Conservation (phyloP, 2,797 vertebrate genomes). For the Argyrosomus regius region DNA sequence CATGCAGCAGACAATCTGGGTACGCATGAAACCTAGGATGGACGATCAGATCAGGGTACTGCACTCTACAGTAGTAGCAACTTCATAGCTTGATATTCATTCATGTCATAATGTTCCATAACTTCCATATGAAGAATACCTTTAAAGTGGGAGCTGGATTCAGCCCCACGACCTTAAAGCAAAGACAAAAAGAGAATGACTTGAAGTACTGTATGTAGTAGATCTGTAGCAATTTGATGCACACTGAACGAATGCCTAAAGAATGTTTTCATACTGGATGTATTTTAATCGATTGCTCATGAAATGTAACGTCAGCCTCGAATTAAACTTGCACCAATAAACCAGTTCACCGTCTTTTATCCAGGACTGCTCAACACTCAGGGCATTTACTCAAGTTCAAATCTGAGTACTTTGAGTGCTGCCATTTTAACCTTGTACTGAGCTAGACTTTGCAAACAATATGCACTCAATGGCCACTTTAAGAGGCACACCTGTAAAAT, state of each 20-base stretch:
- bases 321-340: constrained; percentile 75
- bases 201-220: constrained; percentile 67
- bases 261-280: constrained; percentile 79
- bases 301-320: constrained; percentile 70
- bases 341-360: background rate
- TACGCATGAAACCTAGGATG: constrained; percentile 68
- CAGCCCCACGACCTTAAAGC: constrained; percentile 61
- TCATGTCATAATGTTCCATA: constrained; percentile 52
- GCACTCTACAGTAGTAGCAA: constrained; percentile 59
- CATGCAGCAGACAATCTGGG: constrained; percentile 64
- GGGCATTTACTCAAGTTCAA: no score
- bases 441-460: background rate
- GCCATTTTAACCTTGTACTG: no score
- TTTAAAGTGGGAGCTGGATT: constrained; percentile 73
- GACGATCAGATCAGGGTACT: constrained; percentile 59
- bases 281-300: constrained; percentile 77
- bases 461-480: background rate
- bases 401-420: no score
- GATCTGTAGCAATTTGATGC: constrained; percentile 72
- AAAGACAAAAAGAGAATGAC: constrained; percentile 70
- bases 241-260: constrained; percentile 75
- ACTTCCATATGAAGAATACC: constrained; percentile 59
- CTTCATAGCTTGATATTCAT: constrained; percentile 68
- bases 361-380: background rate
- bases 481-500: background rate